These are phyloP conservation scores for Hormaphis cornu DNA, from an alignment of 1,140 invertebrate genomes.

Conservation along the genomic window DNA sequence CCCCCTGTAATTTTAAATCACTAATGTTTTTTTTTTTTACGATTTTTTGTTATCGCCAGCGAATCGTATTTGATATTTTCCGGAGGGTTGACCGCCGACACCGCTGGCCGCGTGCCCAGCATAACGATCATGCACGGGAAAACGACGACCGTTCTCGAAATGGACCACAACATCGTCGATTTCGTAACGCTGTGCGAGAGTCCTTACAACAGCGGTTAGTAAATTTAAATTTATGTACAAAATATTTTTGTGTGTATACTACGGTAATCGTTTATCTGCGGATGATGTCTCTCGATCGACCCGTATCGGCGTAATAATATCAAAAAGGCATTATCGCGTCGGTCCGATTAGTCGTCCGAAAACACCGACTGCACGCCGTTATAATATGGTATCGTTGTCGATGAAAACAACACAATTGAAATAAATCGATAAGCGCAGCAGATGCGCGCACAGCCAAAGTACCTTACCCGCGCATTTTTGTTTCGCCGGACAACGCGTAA, in stretches of 20 bases:
- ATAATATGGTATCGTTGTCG: too few species aligned
- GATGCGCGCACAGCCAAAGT: too few species aligned
- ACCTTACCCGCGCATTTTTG: too few species aligned
- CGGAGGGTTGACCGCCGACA: conserved; percentile 83
- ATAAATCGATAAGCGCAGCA: too few species aligned
- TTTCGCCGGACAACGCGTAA: too few species aligned
- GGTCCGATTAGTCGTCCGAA: too few species aligned
- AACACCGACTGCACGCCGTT: too few species aligned
- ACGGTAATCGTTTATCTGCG: not conserved
- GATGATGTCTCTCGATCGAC: too few species aligned
- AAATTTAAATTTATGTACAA: conserved; percentile 23
- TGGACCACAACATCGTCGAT: conserved; percentile 97
- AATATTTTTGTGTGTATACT: conserved; percentile 32
- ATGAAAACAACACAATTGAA: too few species aligned
- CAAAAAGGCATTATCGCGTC: too few species aligned
- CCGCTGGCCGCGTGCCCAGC: conserved; percentile 80
- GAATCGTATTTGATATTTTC: conserved; percentile 90
- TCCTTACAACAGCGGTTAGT: conserved; percentile 79
- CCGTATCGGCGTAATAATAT: too few species aligned
- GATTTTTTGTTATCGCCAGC: conserved; percentile 40
- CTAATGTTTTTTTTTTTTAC: not conserved
- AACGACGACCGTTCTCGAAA: conserved; percentile 92
- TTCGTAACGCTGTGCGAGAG: conserved; percentile 92
- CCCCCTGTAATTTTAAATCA: conserved; percentile 22
- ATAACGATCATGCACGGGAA: conserved; percentile 92